These are phyloP conservation scores for Perithous albicinctus DNA, from an alignment of 2,888 invertebrate species.

Conservation along the genomic window DNA sequence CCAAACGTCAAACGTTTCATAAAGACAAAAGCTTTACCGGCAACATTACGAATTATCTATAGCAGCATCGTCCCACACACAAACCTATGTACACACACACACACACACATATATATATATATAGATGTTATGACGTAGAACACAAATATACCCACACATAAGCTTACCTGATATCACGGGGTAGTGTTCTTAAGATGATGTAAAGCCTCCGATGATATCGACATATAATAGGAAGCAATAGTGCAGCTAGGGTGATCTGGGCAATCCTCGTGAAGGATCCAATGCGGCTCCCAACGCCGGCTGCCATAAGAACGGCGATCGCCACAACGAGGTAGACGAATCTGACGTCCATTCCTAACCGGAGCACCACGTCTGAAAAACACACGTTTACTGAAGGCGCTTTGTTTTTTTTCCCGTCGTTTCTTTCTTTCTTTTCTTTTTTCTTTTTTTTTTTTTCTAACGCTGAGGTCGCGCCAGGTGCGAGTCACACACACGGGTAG, in stretches of 20 bases:
- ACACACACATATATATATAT: not conserved
- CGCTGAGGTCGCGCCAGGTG: slow-evolving; percentile 59
- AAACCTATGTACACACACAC: not conserved
- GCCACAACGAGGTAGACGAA: slow-evolving; percentile 78
- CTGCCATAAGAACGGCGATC: slow-evolving; percentile 79
- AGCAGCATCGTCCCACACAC: not conserved
- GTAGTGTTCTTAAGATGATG: slow-evolving; percentile 79
- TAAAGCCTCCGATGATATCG: slow-evolving; percentile 80
- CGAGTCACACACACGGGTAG: slow-evolving; percentile 35
- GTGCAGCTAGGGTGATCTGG: slow-evolving; percentile 77
- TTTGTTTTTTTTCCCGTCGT: no score
- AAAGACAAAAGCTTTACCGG: slow-evolving; percentile 7
- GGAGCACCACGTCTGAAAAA: slow-evolving; percentile 71
- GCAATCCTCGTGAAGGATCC: slow-evolving; percentile 77
- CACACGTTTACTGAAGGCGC: slow-evolving; percentile 17
- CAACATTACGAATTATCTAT: not conserved
- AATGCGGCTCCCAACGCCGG: slow-evolving; percentile 76
- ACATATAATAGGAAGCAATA: slow-evolving; percentile 78
- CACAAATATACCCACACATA: not conserved
- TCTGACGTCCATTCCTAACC: slow-evolving; percentile 80
- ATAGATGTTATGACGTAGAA: no score
- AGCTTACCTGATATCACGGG: slow-evolving; percentile 81
- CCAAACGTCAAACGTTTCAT: slow-evolving; percentile 29
- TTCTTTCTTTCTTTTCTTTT: no score
- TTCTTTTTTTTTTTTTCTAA: no score